Conservation (phyloP, 1,140 invertebrate species). For the Aricia agestis region DNA sequence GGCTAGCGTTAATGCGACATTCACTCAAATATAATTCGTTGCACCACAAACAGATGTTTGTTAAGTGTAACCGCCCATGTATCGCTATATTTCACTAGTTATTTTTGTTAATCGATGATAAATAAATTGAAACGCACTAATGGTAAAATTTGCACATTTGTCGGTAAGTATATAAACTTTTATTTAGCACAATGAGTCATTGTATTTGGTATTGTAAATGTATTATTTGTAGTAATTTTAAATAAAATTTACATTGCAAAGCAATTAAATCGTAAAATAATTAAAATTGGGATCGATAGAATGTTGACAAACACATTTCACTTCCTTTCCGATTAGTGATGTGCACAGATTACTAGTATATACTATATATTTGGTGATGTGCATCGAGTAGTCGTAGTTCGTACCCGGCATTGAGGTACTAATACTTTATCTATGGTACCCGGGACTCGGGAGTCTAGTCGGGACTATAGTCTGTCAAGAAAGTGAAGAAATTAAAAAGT, state of each 20-base stretch:
- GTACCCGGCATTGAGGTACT: too few species aligned
- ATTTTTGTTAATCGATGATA: not conserved
- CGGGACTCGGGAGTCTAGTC: too few species aligned
- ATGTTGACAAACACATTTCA: constrained; percentile 67
- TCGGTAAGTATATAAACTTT: constrained; percentile 5
- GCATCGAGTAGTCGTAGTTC: too few species aligned
- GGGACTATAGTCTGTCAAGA: too few species aligned
- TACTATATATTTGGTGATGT: too few species aligned
- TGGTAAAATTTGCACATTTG: constrained; percentile 7
- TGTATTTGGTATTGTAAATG: not conserved
- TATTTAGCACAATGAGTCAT: not conserved
- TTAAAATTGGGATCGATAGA: constrained; percentile 47
- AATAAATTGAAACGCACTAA: not conserved
- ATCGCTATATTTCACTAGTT: not conserved
- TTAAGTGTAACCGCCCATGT: not conserved
- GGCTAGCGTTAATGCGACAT: constrained; percentile 29
- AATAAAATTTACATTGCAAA: constrained; percentile 20
- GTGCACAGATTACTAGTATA: too few species aligned
- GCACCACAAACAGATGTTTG: not conserved
- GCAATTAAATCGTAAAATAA: constrained; percentile 28
- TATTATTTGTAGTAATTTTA: constrained; percentile 4
- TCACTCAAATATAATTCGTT: constrained; percentile 1
- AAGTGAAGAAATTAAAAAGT: too few species aligned
- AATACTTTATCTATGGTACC: too few species aligned
- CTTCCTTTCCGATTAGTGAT: constrained; percentile 32